Evolutionary conservation across 2,797 vertebrate genomes (phyloP).

Genomic region (Acanthurus tractus): DNA sequence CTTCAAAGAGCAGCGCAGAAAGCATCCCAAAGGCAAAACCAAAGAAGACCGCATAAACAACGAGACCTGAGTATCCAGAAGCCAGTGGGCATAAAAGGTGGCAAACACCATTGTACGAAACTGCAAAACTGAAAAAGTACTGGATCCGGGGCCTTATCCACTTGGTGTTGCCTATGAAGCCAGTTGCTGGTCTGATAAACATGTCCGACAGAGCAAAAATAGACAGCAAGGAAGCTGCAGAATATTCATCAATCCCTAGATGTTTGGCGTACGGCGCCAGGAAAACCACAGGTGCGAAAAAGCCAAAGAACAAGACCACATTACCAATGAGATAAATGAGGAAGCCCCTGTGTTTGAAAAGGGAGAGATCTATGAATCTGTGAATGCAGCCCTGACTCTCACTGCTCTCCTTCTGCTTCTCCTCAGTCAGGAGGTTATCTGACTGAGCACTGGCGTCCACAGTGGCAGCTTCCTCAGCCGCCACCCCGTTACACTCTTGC

Average conservation of each 20-base stretch:
- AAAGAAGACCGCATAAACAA: constrained; percentile 82
- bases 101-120: constrained; percentile 84
- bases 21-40: constrained; percentile 87
- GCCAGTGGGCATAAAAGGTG: constrained; percentile 88
- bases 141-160: constrained; percentile 86
- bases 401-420: constrained; percentile 41
- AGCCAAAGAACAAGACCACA: constrained; percentile 88
- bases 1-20: constrained; percentile 89
- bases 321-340: constrained; percentile 89
- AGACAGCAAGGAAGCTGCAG: constrained; percentile 86
- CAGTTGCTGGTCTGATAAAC: constrained; percentile 83
- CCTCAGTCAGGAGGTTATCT: constrained; percentile 17
- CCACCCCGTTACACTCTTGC: constrained; percentile 7
- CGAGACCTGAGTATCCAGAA: constrained; percentile 77
- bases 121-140: constrained; percentile 87
- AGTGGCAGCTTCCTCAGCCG: constrained; percentile 29
- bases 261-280: constrained; percentile 88
- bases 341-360: constrained; percentile 90
- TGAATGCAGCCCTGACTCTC: constrained; percentile 63
- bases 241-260: constrained; percentile 85
- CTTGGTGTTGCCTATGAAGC: constrained; percentile 85
- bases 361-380: constrained; percentile 85
- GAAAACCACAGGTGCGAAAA: constrained; percentile 90
- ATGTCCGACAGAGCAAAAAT: constrained; percentile 87
- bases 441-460: constrained; percentile 11